Percentiles rank a stretch among this genome's conserved stretches.
Evolutionary conservation across 92 coral and sea anemone species (phyloP).

Genomic region (Montipora capitata): DNA sequence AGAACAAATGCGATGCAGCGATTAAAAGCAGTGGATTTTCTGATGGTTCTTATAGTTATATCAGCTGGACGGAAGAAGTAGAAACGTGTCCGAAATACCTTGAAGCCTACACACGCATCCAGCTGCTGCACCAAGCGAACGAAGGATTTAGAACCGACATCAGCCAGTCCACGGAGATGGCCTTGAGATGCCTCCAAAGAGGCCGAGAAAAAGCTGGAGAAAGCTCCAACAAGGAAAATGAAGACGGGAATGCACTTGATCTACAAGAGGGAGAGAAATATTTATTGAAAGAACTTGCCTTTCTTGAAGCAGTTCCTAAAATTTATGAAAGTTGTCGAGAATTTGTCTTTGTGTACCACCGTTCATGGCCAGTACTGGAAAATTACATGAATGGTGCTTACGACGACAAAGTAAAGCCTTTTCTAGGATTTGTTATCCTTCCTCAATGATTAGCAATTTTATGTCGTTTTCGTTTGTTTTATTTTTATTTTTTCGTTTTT

Average conservation of each 20-base stretch:
- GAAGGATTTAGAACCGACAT: conserved; percentile 80
- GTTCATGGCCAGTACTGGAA: conserved; percentile 88
- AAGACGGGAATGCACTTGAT: conserved; percentile 38
- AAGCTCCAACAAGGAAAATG: conserved; percentile 10
- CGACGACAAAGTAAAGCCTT: conserved; percentile 71
- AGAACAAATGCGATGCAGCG: conserved; percentile 86
- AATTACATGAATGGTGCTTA: conserved; percentile 80
- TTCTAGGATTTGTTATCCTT: conserved; percentile 73
- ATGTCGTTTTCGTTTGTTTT: too few relatives aligned
- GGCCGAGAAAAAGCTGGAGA: conserved; percentile 68
- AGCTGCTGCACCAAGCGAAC: conserved; percentile 73
- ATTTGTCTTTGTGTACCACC: conserved; percentile 89
- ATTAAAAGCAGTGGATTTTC: conserved; percentile 49
- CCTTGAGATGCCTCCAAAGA: conserved; percentile 72
- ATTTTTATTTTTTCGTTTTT: too few relatives aligned
- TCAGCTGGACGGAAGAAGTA: conserved; percentile 85
- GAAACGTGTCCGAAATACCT: conserved; percentile 74
- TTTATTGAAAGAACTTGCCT: conserved; percentile 83
- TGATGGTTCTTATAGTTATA: conserved; percentile 45
- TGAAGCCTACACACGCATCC: conserved; percentile 67
- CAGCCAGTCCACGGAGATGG: conserved; percentile 73
- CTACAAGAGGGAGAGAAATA: conserved; percentile 88
- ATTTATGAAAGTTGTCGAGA: conserved; percentile 73
- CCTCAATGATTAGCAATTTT: neutral
- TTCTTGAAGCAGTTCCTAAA: conserved; percentile 68